Percentiles rank a stretch among this genome's conserved stretches.
Conservation (phyloP, 2,888 invertebrate genomes). For the Pseudanteris insignis region DNA sequence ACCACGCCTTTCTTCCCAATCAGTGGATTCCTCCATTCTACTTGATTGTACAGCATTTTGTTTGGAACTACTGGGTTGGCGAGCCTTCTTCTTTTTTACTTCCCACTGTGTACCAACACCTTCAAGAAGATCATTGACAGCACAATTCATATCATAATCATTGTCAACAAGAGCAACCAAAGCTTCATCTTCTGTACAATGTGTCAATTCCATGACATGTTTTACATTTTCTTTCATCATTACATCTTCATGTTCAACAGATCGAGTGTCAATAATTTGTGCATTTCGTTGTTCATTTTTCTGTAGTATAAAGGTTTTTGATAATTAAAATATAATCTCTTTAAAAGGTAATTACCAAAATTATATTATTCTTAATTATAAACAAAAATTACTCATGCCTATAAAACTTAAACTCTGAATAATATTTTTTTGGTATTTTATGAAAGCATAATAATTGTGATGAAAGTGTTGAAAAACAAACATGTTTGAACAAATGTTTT, state of each 20-base stretch:
- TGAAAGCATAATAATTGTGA: too few species aligned
- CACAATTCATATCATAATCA: conserved; percentile 86
- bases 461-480: too few species aligned
- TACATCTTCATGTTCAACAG: conserved; percentile 73
- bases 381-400: too few species aligned
- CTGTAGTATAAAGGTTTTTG: conserved; percentile 53
- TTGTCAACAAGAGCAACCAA: conserved; percentile 93
- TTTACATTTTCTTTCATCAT: conserved; percentile 76
- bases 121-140: conserved; percentile 83
- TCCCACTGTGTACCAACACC: conserved; percentile 86
- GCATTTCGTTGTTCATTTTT: conserved; percentile 88
- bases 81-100: conserved; percentile 88
- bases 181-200: conserved; percentile 89
- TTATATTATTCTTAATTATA: too few species aligned
- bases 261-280: conserved; percentile 79
- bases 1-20: conserved; percentile 66
- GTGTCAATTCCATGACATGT: conserved; percentile 89
- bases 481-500: too few species aligned
- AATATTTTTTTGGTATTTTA: too few species aligned
- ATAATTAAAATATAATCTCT: too few species aligned
- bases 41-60: conserved; percentile 61
- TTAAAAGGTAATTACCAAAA: too few species aligned
- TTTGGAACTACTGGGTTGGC: conserved; percentile 71
- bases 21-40: conserved; percentile 68
- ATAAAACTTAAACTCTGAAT: too few species aligned